phyloP scores from a whole-genome alignment of 2,888 invertebrate genomes.

The Acheta domesticus region DNA sequence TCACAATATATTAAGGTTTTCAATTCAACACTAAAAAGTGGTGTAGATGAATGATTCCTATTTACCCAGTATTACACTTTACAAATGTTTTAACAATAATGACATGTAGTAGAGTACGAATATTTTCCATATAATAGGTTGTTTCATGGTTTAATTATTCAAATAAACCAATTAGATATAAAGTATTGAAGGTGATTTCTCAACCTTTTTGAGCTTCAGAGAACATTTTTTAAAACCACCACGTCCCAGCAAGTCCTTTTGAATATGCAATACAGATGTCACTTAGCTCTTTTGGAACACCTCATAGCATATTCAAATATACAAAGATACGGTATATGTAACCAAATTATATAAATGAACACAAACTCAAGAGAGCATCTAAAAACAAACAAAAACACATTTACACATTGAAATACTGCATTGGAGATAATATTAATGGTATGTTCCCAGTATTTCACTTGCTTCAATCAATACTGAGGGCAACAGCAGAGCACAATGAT shows the following conservation, averaged over 20 bases:
- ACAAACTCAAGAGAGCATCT: slow-evolving; percentile 3
- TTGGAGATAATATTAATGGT: not conserved
- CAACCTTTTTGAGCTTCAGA: slow-evolving; percentile 18
- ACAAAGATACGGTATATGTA: slow-evolving; percentile 20
- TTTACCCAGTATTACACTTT: not conserved
- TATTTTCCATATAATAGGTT: not conserved
- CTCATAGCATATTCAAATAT: slow-evolving; percentile 19
- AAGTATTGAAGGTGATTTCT: not conserved
- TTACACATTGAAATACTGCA: slow-evolving; percentile 10
- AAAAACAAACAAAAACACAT: not conserved
- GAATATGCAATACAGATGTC: not conserved
- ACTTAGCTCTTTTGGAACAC: slow-evolving; percentile 3
- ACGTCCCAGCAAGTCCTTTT: not conserved
- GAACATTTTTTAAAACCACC: slow-evolving; percentile 12
- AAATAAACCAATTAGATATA: slow-evolving; percentile 1
- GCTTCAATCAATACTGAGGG: slow-evolving; percentile 20
- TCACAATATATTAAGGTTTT: not conserved
- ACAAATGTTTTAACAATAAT: slow-evolving; percentile 7
- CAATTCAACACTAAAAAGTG: not conserved
- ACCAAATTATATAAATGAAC: not conserved
- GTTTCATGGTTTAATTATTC: not conserved
- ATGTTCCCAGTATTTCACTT: slow-evolving; percentile 12
- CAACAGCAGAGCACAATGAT: slow-evolving; percentile 20
- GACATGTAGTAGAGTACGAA: not conserved
- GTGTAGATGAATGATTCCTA: slow-evolving; percentile 5